These are phyloP conservation scores for Cyanocitta stelleri DNA, from an alignment of 2,113 vertebrate species.

Conservation along the genomic window DNA sequence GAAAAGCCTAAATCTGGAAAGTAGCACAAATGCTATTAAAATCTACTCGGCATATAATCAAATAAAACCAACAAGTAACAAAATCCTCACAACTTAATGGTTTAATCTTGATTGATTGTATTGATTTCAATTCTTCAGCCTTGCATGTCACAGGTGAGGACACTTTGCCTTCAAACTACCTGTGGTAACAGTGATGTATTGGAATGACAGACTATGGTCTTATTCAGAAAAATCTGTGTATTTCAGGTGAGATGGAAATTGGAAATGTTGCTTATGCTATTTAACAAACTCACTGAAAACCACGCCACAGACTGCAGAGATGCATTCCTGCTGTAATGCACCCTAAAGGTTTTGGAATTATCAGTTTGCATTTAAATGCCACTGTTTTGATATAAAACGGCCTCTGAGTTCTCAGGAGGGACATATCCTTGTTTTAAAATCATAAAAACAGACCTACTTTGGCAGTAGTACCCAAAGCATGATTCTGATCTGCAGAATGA, in stretches of 20 bases:
- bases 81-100: not conserved
- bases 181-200: not conserved
- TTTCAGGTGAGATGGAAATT: not conserved
- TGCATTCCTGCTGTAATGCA: not conserved
- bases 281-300: not conserved
- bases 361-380: not conserved
- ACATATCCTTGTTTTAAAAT: not conserved
- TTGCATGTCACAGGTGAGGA: not conserved
- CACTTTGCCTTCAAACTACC: not conserved
- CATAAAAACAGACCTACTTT: slow-evolving; percentile 30
- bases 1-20: not conserved
- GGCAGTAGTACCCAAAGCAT: not conserved
- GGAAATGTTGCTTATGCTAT: not conserved
- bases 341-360: not conserved
- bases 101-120: not conserved
- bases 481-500: slow-evolving; percentile 39
- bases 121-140: not conserved
- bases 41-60: not conserved
- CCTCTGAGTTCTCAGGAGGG: not conserved
- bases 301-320: not conserved
- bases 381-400: not conserved
- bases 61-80: not conserved
- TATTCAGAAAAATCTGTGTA: not conserved
- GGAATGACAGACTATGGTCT: not conserved
- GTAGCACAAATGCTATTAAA: not conserved